Base-by-base conservation (phyloP, 2,797 vertebrate genomes). In the Gymnodraco acuticeps region DNA sequence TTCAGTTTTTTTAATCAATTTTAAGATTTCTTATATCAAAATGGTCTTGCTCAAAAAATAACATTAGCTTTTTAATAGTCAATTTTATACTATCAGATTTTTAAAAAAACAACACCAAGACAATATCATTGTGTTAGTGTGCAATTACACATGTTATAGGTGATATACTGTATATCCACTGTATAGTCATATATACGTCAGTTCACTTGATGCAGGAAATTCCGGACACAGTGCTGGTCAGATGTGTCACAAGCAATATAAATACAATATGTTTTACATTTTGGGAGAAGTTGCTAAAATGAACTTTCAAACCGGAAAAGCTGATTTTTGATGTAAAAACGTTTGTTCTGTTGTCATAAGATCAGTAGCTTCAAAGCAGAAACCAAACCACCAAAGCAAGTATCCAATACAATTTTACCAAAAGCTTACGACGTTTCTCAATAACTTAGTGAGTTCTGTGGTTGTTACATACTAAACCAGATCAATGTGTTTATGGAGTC, bases 401-500 rank as follows among this genome's bases (percentile, higher is more conserved):
- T 52, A 27, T 66, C 7, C 12, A 16, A 19, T 53, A 14, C 1
- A 20, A 50, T 63, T 79, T 66, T 19, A 62, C 15, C 41, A 54
- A 77, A 43, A 69, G 64, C 66, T 75, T 27, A 50, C 46, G 1
- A 27, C 27, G 27, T 27, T 61, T 72, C 14, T 70, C 13, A 56
- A 15, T 79, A 52, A 64, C 48, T 64, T 2, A 69, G 59, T 55
- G 51, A 47, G 10, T 66, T 50, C 70, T 82, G 68, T 83, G 55
- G 68, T 78, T 17, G 17, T 17, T 43, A 41, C 54, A 65, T 79
- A 75, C 19, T 70, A 81, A 81, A 63, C 43, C 53, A 59, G 51
- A 80, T 80, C 64, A 79, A 83, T 81, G 59, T 51, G 27, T 80
- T 64, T 64, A 45, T 23, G 48, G 50, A 63, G 56, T 68, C 66